These are phyloP conservation scores for Macrosiphum euphorbiae DNA, from an alignment of 2,888 invertebrate species.

Conservation along the genomic window DNA sequence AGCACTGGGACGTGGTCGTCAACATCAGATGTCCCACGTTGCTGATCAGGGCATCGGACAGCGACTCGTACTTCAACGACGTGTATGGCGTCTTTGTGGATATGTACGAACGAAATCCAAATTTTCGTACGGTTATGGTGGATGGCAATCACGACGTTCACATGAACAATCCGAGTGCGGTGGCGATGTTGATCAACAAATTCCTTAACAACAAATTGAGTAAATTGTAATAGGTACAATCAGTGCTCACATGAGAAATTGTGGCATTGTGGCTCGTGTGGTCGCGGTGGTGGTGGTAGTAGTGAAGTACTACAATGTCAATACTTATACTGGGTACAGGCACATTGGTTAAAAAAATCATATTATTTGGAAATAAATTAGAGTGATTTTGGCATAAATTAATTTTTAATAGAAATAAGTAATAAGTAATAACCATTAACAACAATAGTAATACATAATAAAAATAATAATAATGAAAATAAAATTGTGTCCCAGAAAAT, in stretches of 20 bases:
- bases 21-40: conserved; percentile 36
- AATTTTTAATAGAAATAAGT: conserved; percentile 36
- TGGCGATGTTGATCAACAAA: conserved; percentile 15
- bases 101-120: not conserved
- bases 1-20: not conserved
- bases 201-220: conserved; percentile 10
- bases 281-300: too few relatives aligned
- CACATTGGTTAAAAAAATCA: not conserved
- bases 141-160: conserved; percentile 68
- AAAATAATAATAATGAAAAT: conserved; percentile 34
- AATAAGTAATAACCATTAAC: conserved; percentile 40
- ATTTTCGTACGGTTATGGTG: conserved; percentile 55
- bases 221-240: conserved; percentile 11
- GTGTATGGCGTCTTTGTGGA: not conserved
- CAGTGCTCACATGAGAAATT: too few relatives aligned
- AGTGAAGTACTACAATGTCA: too few relatives aligned
- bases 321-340: too few relatives aligned
- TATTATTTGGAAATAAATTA: not conserved
- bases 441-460: not conserved
- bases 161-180: conserved; percentile 66
- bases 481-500: conserved; percentile 3
- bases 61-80: not conserved
- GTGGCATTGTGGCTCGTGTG: too few relatives aligned
- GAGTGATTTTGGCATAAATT: not conserved
- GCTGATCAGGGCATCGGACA: conserved; percentile 20